Conservation (phyloP, 1,140 invertebrate species). For the Cotesia typhae region DNA sequence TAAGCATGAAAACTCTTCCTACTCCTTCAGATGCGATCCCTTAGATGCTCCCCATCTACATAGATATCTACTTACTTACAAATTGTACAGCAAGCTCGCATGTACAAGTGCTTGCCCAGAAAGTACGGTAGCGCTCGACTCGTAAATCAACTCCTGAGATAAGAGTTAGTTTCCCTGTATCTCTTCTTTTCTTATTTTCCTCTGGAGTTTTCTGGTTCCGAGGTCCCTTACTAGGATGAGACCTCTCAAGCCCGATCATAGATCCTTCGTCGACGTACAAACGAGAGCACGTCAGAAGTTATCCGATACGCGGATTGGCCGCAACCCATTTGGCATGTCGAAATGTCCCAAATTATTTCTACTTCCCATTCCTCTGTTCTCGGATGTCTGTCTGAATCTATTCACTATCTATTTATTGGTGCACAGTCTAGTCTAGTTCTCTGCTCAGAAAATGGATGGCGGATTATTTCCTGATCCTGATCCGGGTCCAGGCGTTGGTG, state of each 20-base stretch:
- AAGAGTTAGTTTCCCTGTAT: conserved; percentile 32
- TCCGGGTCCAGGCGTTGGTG: background rate
- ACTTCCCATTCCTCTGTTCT: background rate
- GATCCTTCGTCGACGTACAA: conserved; percentile 29
- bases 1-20: background rate
- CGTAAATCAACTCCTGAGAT: conserved; percentile 37
- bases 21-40: too few species aligned
- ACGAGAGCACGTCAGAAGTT: conserved; percentile 30
- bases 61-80: background rate
- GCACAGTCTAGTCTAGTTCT: too few species aligned
- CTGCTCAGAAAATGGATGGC: too few species aligned
- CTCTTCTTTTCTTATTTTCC: background rate
- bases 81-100: background rate
- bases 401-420: too few species aligned
- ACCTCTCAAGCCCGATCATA: background rate
- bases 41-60: background rate
- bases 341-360: conserved; percentile 17
- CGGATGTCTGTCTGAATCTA: too few species aligned
- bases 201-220: background rate
- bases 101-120: conserved; percentile 15
- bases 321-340: conserved; percentile 31
- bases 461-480: too few species aligned
- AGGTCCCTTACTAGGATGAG: too few species aligned
- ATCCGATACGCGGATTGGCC: conserved; percentile 32
- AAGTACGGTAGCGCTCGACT: conserved; percentile 22